phyloP scores from a whole-genome alignment of 2,113 vertebrate species.

The Potamarius usumacintae region DNA sequence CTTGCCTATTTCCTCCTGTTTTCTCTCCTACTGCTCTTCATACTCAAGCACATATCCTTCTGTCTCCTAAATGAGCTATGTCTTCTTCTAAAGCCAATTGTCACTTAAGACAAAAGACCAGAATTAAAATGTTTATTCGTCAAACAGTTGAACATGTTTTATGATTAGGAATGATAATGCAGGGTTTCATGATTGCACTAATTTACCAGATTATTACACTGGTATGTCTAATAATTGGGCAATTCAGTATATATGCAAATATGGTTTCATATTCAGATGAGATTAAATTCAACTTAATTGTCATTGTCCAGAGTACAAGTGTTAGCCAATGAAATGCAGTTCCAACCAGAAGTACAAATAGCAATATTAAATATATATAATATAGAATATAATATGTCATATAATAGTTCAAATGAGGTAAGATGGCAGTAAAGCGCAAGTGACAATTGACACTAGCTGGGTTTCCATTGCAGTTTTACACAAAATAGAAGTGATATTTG shows the following conservation, averaged over 20 bases:
- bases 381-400: too few relatives aligned
- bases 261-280: background rate
- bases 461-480: too few relatives aligned
- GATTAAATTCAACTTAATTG: background rate
- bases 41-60: background rate
- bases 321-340: background rate
- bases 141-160: background rate
- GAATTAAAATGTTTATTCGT: background rate
- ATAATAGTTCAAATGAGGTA: background rate
- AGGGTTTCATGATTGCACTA: background rate
- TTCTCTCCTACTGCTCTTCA: slow-evolving; percentile 14
- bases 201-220: background rate
- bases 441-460: too few relatives aligned
- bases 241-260: background rate
- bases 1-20: slow-evolving; percentile 19
- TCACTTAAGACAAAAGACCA: background rate
- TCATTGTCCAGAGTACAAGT: background rate
- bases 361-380: background rate
- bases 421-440: background rate
- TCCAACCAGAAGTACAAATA: background rate
- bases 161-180: background rate
- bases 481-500: too few relatives aligned
- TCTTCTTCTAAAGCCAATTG: background rate
- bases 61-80: slow-evolving; percentile 2
- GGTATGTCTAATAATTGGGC: background rate